Conservation (phyloP, 2,888 invertebrate species). For the Limnephilus lunatus region DNA sequence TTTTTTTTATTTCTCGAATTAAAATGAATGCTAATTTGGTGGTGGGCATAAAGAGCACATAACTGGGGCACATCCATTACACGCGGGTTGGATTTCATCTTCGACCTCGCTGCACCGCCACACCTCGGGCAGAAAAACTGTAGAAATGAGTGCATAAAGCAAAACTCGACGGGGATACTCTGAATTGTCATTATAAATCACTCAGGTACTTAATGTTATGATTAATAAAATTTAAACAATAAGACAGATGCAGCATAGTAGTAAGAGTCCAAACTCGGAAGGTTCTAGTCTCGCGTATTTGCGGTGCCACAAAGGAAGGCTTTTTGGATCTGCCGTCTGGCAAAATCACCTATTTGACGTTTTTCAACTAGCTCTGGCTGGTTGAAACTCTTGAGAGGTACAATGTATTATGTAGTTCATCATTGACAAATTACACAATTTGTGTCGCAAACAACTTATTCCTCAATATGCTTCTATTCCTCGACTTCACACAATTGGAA, state of each 20-base stretch:
- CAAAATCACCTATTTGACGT: too few relatives aligned
- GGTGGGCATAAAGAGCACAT: background rate
- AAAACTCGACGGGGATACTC: slow-evolving; percentile 3
- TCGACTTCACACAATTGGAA: too few relatives aligned
- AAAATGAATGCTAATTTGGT: background rate
- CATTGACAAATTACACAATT: too few relatives aligned
- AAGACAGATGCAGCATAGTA: too few relatives aligned
- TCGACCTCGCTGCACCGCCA: too few relatives aligned
- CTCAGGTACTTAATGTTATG: background rate
- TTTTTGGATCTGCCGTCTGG: too few relatives aligned
- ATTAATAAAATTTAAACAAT: background rate
- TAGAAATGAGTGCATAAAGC: background rate
- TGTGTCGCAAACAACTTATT: too few relatives aligned
- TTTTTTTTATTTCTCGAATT: background rate
- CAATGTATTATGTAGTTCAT: too few relatives aligned
- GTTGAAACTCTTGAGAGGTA: too few relatives aligned
- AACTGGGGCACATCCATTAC: slow-evolving; percentile 17
- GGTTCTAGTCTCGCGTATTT: background rate
- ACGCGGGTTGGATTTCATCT: background rate
- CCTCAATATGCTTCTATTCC: too few relatives aligned
- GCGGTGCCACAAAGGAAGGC: too few relatives aligned
- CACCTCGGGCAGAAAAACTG: background rate
- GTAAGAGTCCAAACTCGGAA: background rate
- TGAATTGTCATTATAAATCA: slow-evolving; percentile 13
- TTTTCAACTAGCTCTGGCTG: too few relatives aligned